Percentiles rank a stretch among this genome's conserved stretches.
phyloP scores from a whole-genome alignment of 2,888 invertebrate species.

The Morpho achilles region DNA sequence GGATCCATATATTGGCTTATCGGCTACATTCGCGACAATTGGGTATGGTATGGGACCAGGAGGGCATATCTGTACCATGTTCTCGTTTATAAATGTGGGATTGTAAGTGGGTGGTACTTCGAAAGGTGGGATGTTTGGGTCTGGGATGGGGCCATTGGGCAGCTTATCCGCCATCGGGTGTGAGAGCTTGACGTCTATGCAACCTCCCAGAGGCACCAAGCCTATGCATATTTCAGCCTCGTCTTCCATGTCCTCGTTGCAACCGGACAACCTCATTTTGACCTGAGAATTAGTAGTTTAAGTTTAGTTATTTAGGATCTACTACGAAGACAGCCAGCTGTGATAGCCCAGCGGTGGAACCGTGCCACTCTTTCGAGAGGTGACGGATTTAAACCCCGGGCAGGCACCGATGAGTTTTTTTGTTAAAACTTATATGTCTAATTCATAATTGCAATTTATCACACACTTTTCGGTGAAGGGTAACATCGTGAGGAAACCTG shows the following conservation, averaged over 20 bases:
- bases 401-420: too few relatives aligned
- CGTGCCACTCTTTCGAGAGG: too few relatives aligned
- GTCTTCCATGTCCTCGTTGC: slow-evolving; percentile 48
- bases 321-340: too few relatives aligned
- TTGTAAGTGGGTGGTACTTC: slow-evolving; percentile 3
- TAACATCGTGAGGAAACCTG: too few relatives aligned
- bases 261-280: slow-evolving; percentile 51
- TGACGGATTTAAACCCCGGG: too few relatives aligned
- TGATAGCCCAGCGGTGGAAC: too few relatives aligned
- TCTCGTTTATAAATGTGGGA: slow-evolving; percentile 1
- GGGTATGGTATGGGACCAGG: slow-evolving; percentile 30
- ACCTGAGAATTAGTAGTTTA: slow-evolving; percentile 37
- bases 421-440: too few relatives aligned
- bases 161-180: slow-evolving; percentile 47
- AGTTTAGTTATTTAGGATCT: too few relatives aligned
- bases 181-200: slow-evolving; percentile 14
- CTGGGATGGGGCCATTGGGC: slow-evolving; percentile 43
- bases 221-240: slow-evolving; percentile 54
- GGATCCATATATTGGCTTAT: slow-evolving; percentile 13
- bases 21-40: slow-evolving; percentile 6
- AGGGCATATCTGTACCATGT: slow-evolving; percentile 9
- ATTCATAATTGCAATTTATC: too few relatives aligned
- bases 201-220: slow-evolving; percentile 39
- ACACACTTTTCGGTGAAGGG: too few relatives aligned
- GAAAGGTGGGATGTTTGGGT: slow-evolving; percentile 10